Evolutionary conservation across 2,888 invertebrate species (phyloP), one percentile per base, ranked within the genome.

Genomic region (Cephonodes hylas): DNA sequence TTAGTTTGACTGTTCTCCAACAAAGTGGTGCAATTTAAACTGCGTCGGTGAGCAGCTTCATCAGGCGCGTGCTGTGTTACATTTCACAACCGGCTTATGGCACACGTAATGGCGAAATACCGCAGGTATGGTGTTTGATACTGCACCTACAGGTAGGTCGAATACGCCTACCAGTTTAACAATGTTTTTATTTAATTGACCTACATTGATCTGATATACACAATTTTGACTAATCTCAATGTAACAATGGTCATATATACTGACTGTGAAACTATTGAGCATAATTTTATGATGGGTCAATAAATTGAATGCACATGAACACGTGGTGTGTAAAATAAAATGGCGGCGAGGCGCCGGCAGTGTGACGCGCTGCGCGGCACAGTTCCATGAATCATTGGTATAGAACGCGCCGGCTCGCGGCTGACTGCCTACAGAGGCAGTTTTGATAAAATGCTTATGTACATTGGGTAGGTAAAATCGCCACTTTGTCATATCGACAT

Each of bases 291-390:
- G 65, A 65, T 72, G 67, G 64, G 66, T 71, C 65, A 62, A 65
- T 67, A 69, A 66, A 75, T 79, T 74, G 61, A 69, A 75, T 83
- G 81, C 80, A 80, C 72, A 78, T 64, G 74, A 87, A 84, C 90
- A 90, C 90, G 89, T 91, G 91, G 88, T 88, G 79, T 70, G 78
- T 83, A 77, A 85, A 84, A 82, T 81, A 91, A 91, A 84, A 91
- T 90, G 91, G 90, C 90, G 89, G 86, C 88, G 76, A 70, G 22
- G 22, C 42, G 48, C 62, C 62, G 48, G 61, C 63, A 53, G 62
- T 42, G 57, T 56, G 23, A 58, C 46, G 62, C 46, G 60, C 56
- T 58, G 63, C 59, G 62, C 57, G 48, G 58, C 63, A 44, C 64
- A 63, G 60, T 61, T 65, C 63, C 62, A 71, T 78, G 79, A 78